phyloP scores from a whole-genome alignment of 2,888 invertebrate species.

The Imbricaverruca yamaguchii region DNA sequence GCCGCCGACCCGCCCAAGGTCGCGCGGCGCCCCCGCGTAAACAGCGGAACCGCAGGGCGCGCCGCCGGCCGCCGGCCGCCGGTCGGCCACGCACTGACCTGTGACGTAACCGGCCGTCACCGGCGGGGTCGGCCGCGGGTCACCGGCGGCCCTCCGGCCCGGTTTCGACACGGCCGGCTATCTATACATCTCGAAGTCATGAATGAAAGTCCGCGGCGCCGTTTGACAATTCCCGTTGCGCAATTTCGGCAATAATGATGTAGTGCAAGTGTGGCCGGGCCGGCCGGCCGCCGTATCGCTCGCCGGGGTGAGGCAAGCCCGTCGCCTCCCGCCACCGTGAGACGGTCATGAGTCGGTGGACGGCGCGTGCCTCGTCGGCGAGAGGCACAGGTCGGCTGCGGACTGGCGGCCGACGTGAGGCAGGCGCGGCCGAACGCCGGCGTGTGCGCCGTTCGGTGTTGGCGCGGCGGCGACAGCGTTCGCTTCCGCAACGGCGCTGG shows the following conservation, averaged over 20 bases:
- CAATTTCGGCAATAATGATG: constrained; percentile 14
- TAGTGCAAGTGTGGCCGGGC: not conserved
- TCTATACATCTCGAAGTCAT: constrained; percentile 12
- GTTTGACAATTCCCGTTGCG: constrained; percentile 4
- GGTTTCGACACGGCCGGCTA: not conserved
- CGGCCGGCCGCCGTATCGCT: not conserved
- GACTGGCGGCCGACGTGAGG: too few species aligned
- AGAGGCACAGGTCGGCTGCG: too few species aligned
- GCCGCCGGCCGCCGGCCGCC: not conserved
- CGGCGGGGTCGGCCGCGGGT: not conserved
- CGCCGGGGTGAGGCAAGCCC: not conserved
- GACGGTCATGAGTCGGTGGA: too few species aligned
- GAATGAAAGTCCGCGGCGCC: not conserved
- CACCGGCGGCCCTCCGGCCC: not conserved
- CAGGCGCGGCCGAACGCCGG: too few species aligned
- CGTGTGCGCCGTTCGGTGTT: too few species aligned
- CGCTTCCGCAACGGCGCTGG: not conserved
- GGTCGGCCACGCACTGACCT: too few species aligned
- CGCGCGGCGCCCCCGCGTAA: not conserved
- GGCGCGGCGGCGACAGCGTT: not conserved
- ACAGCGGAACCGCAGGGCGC: not conserved
- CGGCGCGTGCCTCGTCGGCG: too few species aligned
- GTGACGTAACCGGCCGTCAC: too few species aligned
- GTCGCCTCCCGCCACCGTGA: too few species aligned
- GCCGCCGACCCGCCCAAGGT: not conserved